Evolutionary conservation across 2,113 vertebrate species (phyloP), one percentile per base, ranked within the genome.

Genomic region (Eurypyga helias): DNA sequence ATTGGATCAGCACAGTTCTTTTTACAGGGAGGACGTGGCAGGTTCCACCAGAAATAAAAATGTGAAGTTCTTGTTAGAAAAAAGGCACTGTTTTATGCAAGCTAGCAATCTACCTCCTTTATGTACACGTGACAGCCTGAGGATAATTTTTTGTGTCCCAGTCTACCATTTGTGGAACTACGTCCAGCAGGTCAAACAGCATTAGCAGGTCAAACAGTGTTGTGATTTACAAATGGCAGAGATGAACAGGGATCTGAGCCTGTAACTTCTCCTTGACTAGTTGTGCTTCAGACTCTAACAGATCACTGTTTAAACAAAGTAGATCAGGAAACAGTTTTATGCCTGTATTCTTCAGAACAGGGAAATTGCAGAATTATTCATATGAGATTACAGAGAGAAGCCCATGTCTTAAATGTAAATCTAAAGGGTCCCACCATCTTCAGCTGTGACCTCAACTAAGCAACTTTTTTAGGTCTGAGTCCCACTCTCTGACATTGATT

Each of bases 61-160:
- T 4, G 19, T 20, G 9, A 43, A 60, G 70, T 49, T 41, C 23
- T 21, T 49, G 2, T 48, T 41, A 48, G 13, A 71, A 57, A 67
- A 28, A 83, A 18, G 10, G 28, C 77, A 71, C 46, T 6, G 9
- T 51, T 72, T 45, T 26, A 61, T 17, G 18, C 1, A 9, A 88
- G 43, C 51, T 67, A 48, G 11, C 25, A 73, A 58, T 86, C 48
- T 49, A 45, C 34, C 8, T 93, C 9, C 67, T 83, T 64, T 45
- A 83, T 14, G 33, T 17, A 46, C 46, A 54, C 0, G 1, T 38
- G 36, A 62, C 10, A 64, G 43, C 13, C 38, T 13, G 46, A 88
- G 46, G 43, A 83, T 13, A 23, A 41, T n/a, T 79, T 70, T 62
- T 70, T 0, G 0, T 61, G 51, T 20, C 25, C 33, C 0, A 2